These are phyloP conservation scores for Agrypnus murinus DNA, from an alignment of 2,888 invertebrate species.

Conservation along the genomic window DNA sequence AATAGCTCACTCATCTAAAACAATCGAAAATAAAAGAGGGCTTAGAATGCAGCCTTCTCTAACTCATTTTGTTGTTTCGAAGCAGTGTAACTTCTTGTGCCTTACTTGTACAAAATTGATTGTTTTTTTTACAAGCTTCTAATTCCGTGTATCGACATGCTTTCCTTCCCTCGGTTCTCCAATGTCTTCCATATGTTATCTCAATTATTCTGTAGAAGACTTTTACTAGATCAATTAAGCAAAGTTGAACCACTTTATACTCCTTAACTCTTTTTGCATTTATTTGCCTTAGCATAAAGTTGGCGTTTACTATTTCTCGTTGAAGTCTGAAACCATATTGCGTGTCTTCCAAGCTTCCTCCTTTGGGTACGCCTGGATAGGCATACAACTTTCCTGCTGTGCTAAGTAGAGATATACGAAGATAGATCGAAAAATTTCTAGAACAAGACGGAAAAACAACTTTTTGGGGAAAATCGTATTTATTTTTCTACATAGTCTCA, in stretches of 20 bases:
- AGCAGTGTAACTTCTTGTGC: not conserved
- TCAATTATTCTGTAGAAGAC: slow-evolving; percentile 2
- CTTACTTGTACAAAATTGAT: too few relatives aligned
- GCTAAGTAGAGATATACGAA: not conserved
- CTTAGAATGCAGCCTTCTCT: not conserved
- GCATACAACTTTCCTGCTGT: slow-evolving; percentile 2
- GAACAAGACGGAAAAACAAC: too few relatives aligned
- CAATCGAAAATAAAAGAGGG: not conserved
- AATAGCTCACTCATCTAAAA: too few relatives aligned
- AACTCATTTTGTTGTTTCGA: slow-evolving; percentile 1
- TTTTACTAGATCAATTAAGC: not conserved
- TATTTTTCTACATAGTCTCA: too few relatives aligned
- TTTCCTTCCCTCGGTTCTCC: not conserved
- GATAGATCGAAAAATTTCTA: too few relatives aligned
- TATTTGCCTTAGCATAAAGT: too few relatives aligned
- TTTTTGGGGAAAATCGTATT: too few relatives aligned
- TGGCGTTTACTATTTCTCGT: too few relatives aligned
- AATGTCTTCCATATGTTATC: not conserved
- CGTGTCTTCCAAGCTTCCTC: not conserved
- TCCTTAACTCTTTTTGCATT: not conserved
- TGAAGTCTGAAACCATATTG: too few relatives aligned
- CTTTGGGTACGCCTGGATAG: not conserved
- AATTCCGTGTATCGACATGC: not conserved
- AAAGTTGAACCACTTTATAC: not conserved
- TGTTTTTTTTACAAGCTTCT: not conserved